Evolutionary conservation across 1,140 invertebrate species (phyloP).

Genomic region (Melitaea cinxia): DNA sequence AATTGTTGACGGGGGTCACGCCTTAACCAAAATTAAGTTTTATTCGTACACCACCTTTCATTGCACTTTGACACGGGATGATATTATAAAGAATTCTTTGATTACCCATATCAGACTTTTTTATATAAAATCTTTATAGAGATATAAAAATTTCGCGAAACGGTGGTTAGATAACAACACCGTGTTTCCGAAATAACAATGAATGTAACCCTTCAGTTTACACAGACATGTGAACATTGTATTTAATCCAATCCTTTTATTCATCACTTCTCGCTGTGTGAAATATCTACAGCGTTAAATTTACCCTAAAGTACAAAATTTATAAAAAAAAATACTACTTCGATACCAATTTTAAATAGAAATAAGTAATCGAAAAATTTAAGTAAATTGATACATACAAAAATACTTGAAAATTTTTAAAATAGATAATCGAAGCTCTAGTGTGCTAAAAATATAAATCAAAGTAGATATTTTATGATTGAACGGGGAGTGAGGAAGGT

Average conservation of each 20-base stretch:
- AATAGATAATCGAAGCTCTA: too few relatives aligned
- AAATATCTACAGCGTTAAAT: neutral
- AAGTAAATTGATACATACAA: too few relatives aligned
- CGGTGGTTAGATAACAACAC: slow-evolving; percentile 72
- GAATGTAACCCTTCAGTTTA: slow-evolving; percentile 63
- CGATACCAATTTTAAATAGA: neutral
- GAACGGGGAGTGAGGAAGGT: slow-evolving; percentile 37
- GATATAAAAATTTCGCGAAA: slow-evolving; percentile 71
- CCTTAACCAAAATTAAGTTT: slow-evolving; percentile 77
- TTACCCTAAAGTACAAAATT: slow-evolving; percentile 1
- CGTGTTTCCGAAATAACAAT: slow-evolving; percentile 52
- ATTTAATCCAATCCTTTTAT: slow-evolving; percentile 44
- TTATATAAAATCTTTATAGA: slow-evolving; percentile 65
- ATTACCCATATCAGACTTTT: slow-evolving; percentile 65
- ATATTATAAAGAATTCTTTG: slow-evolving; percentile 59
- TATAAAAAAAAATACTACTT: neutral
- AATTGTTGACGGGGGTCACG: slow-evolving; percentile 79
- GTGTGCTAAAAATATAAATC: too few relatives aligned
- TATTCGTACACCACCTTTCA: slow-evolving; percentile 72
- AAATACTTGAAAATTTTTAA: too few relatives aligned
- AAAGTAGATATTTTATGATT: neutral
- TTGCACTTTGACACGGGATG: slow-evolving; percentile 79
- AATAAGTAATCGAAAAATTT: too few relatives aligned
- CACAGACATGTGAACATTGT: slow-evolving; percentile 60
- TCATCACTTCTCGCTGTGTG: neutral